phyloP scores from a whole-genome alignment of 2,113 vertebrate species.

The Monarcha castaneiventris region DNA sequence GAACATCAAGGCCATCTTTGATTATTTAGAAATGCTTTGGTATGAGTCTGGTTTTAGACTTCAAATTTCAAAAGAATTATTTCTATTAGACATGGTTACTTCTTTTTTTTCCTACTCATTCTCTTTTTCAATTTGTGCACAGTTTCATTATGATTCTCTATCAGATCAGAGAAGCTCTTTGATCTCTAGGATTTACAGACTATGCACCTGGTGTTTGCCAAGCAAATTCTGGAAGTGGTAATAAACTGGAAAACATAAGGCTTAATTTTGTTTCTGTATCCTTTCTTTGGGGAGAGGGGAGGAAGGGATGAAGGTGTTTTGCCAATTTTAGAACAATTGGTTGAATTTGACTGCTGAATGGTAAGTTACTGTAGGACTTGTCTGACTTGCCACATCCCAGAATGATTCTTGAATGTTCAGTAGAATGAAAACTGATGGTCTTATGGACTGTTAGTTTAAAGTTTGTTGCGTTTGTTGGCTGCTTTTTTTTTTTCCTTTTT shows the following conservation, averaged over 20 bases:
- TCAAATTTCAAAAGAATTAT: background rate
- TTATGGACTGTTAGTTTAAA: background rate
- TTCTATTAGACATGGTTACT: background rate
- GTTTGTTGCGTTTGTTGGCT: rapidly evolving
- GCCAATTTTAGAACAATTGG: background rate
- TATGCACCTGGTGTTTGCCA: background rate
- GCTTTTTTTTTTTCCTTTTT: background rate
- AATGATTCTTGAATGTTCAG: background rate
- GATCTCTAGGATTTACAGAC: background rate
- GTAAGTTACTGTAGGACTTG: background rate
- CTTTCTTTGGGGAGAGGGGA: background rate
- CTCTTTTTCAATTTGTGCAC: background rate
- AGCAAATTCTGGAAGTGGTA: background rate
- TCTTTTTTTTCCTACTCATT: background rate
- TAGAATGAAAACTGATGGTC: background rate
- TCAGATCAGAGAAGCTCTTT: background rate
- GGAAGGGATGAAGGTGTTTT: background rate
- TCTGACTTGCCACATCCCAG: background rate
- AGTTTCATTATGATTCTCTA: background rate
- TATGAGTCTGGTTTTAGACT: background rate
- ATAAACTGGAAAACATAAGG: background rate
- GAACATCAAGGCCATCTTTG: background rate
- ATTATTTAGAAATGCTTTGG: background rate
- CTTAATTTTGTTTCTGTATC: background rate
- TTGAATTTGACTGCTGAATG: background rate